Evolutionary conservation across 2,888 invertebrate genomes (phyloP).

Genomic region (Papilio protenor): DNA sequence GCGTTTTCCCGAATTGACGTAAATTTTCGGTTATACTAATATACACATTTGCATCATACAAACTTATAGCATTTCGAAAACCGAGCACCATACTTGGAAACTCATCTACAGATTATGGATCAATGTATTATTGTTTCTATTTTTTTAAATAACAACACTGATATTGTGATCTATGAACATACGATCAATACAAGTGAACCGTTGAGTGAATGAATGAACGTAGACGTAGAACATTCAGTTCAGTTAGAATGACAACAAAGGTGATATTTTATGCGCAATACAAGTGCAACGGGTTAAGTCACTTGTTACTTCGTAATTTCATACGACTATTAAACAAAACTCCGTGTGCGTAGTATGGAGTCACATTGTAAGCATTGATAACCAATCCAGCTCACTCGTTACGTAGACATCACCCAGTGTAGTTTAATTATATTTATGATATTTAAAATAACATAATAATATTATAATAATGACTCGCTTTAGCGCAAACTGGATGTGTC

Average conservation of each 20-base stretch:
- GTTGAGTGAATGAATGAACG: not conserved
- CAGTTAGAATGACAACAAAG: not conserved
- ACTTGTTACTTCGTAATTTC: not conserved
- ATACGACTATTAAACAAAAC: not conserved
- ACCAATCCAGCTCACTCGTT: not conserved
- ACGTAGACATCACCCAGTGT: not conserved
- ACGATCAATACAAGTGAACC: not conserved
- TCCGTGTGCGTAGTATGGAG: constrained; percentile 7
- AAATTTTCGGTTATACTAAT: too few species aligned
- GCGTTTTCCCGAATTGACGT: too few species aligned
- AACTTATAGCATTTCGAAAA: too few species aligned
- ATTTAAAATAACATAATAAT: not conserved
- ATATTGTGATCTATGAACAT: not conserved
- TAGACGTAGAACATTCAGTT: not conserved
- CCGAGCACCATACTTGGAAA: too few species aligned
- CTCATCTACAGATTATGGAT: too few species aligned
- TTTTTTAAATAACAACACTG: not conserved
- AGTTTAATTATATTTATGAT: not conserved
- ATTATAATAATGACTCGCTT: constrained; percentile 32
- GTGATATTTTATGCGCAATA: constrained; percentile 9
- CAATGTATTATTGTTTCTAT: not conserved
- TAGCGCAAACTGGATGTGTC: constrained; percentile 24
- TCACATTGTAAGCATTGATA: not conserved
- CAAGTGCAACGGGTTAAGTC: constrained; percentile 9
- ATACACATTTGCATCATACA: too few species aligned